Evolutionary conservation across 2,113 vertebrate genomes (phyloP).

Genomic region (Maccullochella peelii): DNA sequence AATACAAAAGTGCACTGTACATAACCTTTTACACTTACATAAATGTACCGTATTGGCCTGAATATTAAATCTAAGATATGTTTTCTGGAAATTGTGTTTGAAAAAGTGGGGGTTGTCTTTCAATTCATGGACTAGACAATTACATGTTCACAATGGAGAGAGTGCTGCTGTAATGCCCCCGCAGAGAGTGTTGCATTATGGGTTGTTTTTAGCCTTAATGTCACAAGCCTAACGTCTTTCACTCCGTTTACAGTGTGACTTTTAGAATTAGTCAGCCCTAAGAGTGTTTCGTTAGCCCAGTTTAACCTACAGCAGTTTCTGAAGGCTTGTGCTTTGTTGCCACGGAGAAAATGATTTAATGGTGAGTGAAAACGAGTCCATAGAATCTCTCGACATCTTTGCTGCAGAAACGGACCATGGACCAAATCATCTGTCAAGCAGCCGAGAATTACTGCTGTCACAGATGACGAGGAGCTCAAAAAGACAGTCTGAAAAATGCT

Average conservation of each 20-base stretch:
- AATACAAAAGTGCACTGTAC: neutral
- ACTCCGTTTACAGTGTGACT: neutral
- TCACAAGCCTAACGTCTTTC: neutral
- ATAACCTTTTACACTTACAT: neutral
- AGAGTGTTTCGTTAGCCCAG: neutral
- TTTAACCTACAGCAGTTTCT: neutral
- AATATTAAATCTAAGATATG: neutral
- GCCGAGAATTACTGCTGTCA: slow-evolving; percentile 32
- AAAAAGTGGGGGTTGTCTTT: neutral
- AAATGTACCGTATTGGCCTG: neutral
- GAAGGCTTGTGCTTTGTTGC: neutral
- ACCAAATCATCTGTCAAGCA: slow-evolving; percentile 14
- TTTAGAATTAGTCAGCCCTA: neutral
- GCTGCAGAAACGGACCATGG: slow-evolving; percentile 20
- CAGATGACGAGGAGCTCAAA: slow-evolving; percentile 18
- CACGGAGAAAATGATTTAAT: neutral
- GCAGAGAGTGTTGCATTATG: neutral
- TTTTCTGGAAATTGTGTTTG: neutral
- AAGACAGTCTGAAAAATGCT: neutral
- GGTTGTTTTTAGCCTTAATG: neutral
- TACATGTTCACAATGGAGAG: neutral
- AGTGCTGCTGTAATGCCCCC: neutral
- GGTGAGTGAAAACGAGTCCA: neutral
- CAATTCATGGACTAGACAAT: neutral
- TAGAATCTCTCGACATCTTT: slow-evolving; percentile 4